A percentile compares a stretch with the other conserved stretches of the same genome.
Evolutionary conservation across 2,797 vertebrate species (phyloP).

Genomic region (Liasis olivaceus): DNA sequence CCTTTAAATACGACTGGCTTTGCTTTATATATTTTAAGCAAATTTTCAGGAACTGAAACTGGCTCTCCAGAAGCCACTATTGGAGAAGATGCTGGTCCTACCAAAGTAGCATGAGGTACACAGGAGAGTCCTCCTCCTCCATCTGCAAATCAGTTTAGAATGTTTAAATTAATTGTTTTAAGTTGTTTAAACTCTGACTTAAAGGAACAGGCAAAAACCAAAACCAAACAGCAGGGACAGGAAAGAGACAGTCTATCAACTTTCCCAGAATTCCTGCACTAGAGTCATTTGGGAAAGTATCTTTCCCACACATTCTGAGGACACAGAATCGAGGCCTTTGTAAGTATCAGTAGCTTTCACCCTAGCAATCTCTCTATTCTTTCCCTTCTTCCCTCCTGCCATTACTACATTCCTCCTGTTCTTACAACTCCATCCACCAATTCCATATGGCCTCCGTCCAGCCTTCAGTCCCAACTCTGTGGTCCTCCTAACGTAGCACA

Average conservation of each 20-base stretch:
- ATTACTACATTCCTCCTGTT: neutral
- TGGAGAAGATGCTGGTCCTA: slow-evolving; percentile 66
- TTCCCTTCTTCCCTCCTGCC: neutral
- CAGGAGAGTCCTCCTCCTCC: slow-evolving; percentile 66
- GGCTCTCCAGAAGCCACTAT: slow-evolving; percentile 77
- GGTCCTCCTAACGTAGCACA: neutral
- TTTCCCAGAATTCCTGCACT: neutral
- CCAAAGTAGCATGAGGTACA: slow-evolving; percentile 75
- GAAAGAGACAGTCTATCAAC: neutral
- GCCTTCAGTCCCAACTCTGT: neutral
- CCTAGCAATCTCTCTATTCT: neutral
- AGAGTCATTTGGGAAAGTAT: neutral
- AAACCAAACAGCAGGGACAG: neutral
- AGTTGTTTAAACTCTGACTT: neutral
- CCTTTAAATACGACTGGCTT: slow-evolving; percentile 97
- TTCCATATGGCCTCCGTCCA: neutral
- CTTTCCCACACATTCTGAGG: neutral
- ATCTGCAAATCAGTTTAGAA: slow-evolving; percentile 72
- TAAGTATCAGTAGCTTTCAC: neutral
- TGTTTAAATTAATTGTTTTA: neutral
- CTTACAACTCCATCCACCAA: neutral
- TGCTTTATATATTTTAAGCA: slow-evolving; percentile 90
- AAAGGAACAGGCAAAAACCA: neutral
- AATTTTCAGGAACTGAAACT: slow-evolving; percentile 90
- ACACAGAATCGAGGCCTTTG: neutral